Evolutionary conservation across 2,113 vertebrate genomes (phyloP).

Genomic region (Platycercus adscitus): DNA sequence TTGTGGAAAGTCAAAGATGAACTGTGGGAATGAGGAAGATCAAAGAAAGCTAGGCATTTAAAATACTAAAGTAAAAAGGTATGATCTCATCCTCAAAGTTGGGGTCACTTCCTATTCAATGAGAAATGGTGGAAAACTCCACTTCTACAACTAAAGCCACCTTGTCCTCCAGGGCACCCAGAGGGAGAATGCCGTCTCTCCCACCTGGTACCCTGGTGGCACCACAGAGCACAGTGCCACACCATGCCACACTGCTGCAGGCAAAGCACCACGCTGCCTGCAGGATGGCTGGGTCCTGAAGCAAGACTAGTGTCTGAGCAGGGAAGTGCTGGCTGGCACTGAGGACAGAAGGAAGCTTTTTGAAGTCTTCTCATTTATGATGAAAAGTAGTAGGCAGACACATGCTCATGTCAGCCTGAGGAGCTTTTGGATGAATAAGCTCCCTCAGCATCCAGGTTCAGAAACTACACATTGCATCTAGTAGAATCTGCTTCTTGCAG

Average conservation of each 20-base stretch:
- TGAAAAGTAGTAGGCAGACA: background rate
- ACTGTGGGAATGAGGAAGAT: background rate
- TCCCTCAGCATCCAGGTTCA: background rate
- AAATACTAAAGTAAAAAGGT: background rate
- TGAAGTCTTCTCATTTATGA: background rate
- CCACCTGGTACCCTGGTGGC: background rate
- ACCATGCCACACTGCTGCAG: fast-evolving
- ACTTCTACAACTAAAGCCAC: background rate
- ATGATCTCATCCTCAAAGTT: background rate
- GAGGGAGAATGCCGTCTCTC: fast-evolving
- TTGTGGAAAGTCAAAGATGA: background rate
- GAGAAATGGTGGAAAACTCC: background rate
- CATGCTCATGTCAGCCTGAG: background rate
- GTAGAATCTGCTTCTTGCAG: background rate
- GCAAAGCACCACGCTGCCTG: fast-evolving
- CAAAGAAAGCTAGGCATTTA: background rate
- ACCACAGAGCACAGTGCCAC: background rate
- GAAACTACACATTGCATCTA: background rate
- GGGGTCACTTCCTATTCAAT: background rate
- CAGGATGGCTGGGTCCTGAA: background rate
- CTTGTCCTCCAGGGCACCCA: fast-evolving
- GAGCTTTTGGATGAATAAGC: background rate
- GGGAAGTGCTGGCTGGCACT: background rate
- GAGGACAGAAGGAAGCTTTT: background rate
- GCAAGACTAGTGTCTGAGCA: fast-evolving